Base-by-base conservation (phyloP, 2,797 vertebrate genomes). In the Zenarchopterus dispar region DNA sequence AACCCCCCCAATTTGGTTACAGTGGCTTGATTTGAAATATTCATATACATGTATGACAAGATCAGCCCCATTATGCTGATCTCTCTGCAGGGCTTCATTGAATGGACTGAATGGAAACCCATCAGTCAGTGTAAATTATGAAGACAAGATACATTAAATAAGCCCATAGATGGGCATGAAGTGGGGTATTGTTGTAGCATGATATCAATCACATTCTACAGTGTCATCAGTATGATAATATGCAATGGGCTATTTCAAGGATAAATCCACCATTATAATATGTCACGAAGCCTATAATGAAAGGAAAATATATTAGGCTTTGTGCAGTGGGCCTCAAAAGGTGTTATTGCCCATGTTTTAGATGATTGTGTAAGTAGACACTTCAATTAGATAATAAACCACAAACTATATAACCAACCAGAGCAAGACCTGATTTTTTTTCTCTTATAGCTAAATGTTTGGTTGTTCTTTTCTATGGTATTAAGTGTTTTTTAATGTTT, bases 41-140 rank as follows among this genome's bases (percentile, higher is more conserved):
- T 88, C 89, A 91, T 89, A 90, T 83, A 88, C 82, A 89, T 87
- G 87, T 90, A 88, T 87, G 87, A 91, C 89, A 89, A 88, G 87
- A 90, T 90, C 85, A 84, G 75, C 67, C 69, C 88, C 85, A 91
- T 90, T 90, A 91, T 84, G 80, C 61, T 67, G 77, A 78, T 73
- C 82, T 86, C 83, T 84, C 81, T 56, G 70, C 55, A 50, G 80
- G 87, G 85, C 71, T 81, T 70, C 84, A 64, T 63, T 81, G 85
- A 88, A 89, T 68, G 69, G 69, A 70, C 73, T 75, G 81, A 86
- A 89, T 85, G 75, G 78, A 80, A 81, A 78, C 49, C 76, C 86
- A 90, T 90, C 87, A 88, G 58, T 89, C 84, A 84, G 77, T 73
- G 79, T 84, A 86, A 90, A 91, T 90, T 84, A 91, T 85, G 78